Evolutionary conservation across 2,113 vertebrate genomes (phyloP), one percentile per base, ranked within the genome.

Genomic region (Malaclemys terrapin): DNA sequence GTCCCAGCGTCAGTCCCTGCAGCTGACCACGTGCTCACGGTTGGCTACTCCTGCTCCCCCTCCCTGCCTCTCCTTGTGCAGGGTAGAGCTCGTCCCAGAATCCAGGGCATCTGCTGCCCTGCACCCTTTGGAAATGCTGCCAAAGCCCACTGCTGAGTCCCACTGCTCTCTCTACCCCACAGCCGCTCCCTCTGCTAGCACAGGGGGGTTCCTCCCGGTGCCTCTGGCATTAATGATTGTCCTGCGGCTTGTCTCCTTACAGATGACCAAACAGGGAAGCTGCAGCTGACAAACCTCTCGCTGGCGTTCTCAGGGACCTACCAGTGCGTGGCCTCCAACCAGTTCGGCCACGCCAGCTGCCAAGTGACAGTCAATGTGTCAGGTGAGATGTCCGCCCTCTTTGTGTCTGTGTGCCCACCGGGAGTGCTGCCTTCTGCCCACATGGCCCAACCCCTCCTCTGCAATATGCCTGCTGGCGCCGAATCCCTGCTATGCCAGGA

Each of bases 261-360:
- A 98, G 98, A 98, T 96, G 97, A 98, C 79, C 88, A 95, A 29
- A 97, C 97, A 3, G 98, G 98, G 35, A 97, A 91, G 35, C 97
- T 98, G 42, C 49, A 98, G 10, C 96, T 98, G 89, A 97, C 90
- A 80, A 98, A 98, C 72, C 93, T 98, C 42, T 98, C 98, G 2
- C 86, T 95, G 84, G 88, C 92, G 10, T 97, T 98, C n/a, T 96
- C 98, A 1, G 98, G 98, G 57, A 98, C 96, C 20, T 98, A 98
- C 90, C 96, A 90, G 52, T 98, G 98, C 90, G 93, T 94, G 53
- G 97, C 98, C 75, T 97, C 97, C 87, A 98, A 98, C 57, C 97
- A 98, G 84, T 94, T 97, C 87, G 98, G 98, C 50, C 94, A 90
- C 27, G 94, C 92, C 1, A 96, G 93, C 56, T 98, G 98, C 75